phyloP scores from a whole-genome alignment of 2,888 invertebrate genomes.

The Aphidius colemani region DNA sequence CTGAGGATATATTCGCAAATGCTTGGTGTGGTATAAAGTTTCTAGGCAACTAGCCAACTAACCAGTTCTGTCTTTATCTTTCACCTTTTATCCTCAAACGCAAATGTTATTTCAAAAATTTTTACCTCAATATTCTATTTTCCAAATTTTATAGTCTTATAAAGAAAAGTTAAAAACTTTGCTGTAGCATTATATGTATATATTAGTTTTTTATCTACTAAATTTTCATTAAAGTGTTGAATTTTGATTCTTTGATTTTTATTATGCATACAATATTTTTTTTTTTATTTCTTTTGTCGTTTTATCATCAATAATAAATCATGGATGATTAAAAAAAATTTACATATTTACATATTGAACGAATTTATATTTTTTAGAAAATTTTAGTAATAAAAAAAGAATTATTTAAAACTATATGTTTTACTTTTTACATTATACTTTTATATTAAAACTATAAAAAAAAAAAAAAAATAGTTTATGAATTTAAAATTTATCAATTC shows the following conservation, averaged over 20 bases:
- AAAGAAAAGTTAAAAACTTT: slow-evolving; percentile 2
- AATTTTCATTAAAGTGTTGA: background rate
- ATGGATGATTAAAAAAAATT: background rate
- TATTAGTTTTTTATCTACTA: background rate
- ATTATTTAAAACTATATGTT: no score
- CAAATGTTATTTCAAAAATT: slow-evolving; percentile 24
- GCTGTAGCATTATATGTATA: background rate
- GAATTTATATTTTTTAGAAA: no score
- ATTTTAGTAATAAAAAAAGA: no score
- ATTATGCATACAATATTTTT: background rate
- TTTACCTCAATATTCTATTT: slow-evolving; percentile 16
- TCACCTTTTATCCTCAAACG: slow-evolving; percentile 22
- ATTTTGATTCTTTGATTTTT: background rate
- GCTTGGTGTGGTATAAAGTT: slow-evolving; percentile 23
- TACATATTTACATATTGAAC: background rate
- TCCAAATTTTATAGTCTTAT: slow-evolving; percentile 15
- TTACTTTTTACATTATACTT: no score
- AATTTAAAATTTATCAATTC: no score
- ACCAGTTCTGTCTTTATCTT: slow-evolving; percentile 6
- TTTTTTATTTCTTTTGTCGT: no score
- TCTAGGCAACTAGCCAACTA: slow-evolving; percentile 26
- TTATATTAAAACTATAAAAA: no score
- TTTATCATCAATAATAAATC: background rate
- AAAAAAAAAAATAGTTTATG: no score
- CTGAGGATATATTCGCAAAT: background rate